Percentiles rank a stretch among this genome's conserved stretches.
Conservation (phyloP, 2,888 invertebrate genomes). For the Tetragnatha montana region DNA sequence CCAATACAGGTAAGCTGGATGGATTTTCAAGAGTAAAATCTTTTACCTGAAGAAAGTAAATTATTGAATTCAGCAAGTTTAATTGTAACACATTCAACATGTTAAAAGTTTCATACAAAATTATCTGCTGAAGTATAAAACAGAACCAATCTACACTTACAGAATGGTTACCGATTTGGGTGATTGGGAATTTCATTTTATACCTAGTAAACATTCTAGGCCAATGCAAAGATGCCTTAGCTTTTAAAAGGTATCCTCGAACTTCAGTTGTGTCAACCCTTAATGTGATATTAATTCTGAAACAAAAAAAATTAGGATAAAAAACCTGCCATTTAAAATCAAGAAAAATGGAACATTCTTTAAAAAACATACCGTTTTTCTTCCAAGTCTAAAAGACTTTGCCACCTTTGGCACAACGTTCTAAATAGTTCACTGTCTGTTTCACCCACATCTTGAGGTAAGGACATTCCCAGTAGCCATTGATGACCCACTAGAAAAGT, state of each 20-base stretch:
- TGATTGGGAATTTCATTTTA: constrained; percentile 82
- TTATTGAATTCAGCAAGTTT: not conserved
- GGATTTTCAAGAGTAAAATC: constrained; percentile 86
- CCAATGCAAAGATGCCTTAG: constrained; percentile 83
- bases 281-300: constrained; percentile 84
- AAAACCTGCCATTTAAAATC: not conserved
- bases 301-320: constrained; percentile 50
- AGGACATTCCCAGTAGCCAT: constrained; percentile 82
- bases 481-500: constrained; percentile 80
- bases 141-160: constrained; percentile 74
- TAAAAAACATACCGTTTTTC: constrained; percentile 71
- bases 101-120: not conserved
- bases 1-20: constrained; percentile 81
- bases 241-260: constrained; percentile 81
- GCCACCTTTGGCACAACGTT: constrained; percentile 81
- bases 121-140: not conserved
- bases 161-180: constrained; percentile 84
- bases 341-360: not conserved
- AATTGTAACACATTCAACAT: not conserved
- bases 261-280: constrained; percentile 85
- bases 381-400: constrained; percentile 74
- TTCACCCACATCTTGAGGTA: constrained; percentile 83
- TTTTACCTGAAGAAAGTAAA: constrained; percentile 77
- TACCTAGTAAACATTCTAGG: constrained; percentile 78
- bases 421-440: constrained; percentile 83